Conservation (phyloP, 2,113 vertebrate genomes). For the Nestor notabilis region DNA sequence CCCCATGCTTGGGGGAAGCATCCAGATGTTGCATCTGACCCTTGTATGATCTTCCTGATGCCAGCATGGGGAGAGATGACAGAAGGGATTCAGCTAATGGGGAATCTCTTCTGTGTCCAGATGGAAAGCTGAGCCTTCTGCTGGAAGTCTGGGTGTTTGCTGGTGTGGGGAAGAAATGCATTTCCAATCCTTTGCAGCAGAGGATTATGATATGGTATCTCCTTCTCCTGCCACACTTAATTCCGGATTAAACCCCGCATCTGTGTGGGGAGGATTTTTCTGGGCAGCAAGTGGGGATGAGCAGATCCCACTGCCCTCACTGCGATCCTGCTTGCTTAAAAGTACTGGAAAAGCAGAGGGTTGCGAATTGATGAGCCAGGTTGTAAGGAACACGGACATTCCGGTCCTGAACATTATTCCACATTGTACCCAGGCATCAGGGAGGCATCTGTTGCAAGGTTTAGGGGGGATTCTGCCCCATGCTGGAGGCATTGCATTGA, state of each 20-base stretch:
- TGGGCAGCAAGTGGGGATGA: not conserved
- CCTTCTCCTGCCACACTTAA: not conserved
- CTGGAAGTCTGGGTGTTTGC: not conserved
- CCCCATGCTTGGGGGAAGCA: fast-evolving
- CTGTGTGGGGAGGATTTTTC: not conserved
- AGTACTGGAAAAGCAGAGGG: not conserved
- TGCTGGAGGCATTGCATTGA: fast-evolving
- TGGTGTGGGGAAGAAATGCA: fast-evolving
- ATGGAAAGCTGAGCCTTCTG: not conserved
- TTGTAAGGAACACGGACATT: not conserved
- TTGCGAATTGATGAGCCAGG: not conserved
- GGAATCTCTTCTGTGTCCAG: not conserved
- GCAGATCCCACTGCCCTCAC: fast-evolving
- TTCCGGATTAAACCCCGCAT: not conserved
- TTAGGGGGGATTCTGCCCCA: not conserved
- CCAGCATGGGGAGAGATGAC: not conserved
- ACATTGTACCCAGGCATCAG: fast-evolving
- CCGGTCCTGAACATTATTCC: fast-evolving
- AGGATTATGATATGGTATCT: fast-evolving
- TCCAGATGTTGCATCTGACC: not conserved
- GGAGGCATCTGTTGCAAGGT: not conserved
- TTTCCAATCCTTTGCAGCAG: fast-evolving
- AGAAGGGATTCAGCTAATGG: fast-evolving
- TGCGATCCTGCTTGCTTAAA: not conserved
- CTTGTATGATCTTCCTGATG: not conserved